Evolutionary conservation across 2,113 vertebrate species (phyloP), one percentile per base, ranked within the genome.

Genomic region (Phaethornis superciliosus): DNA sequence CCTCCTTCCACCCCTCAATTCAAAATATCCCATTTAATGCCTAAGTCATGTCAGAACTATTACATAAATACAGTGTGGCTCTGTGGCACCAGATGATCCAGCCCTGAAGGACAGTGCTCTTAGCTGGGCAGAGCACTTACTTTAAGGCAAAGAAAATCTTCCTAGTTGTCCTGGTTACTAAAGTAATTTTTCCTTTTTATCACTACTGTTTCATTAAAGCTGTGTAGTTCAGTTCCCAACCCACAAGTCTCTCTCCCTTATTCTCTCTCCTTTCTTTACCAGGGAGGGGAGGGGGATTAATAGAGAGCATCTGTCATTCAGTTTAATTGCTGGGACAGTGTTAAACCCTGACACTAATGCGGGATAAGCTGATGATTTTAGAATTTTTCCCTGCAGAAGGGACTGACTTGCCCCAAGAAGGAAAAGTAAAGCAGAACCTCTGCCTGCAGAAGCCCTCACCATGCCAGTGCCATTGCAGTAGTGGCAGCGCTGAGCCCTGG

Each of bases 401-500:
- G n/a, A 18, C 27, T 6, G 65, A 40, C 15, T 52, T 13, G 30
- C 5, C 60, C 58, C 24, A 9, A 1, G 9, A 47, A 85, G 24
- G 54, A 21, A 17, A 84, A 64, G 18, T 63, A 15, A 14, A 81
- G 64, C 51, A 76, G 24, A 49, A 18, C 4, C 22, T 9, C 27
- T 22, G 58, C 15, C 69, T 75, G 44, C 17, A 40, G 15, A 6
- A 5, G 13, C 9, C 18, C 98, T 98, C 54, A 99, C 99, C 99
- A 99, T 99, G 97, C 99, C 99, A 0, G 99, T 99, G 92, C 99
- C 99, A 0, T 97, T 98, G 79, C 99, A 99, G 96, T 98, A 97
- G 95, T 98, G 97, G 81, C 99, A 99, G 90, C 98, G 98, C 97
- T 99, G 98, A 26, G 97, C 94, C 90, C 98, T 99, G 62, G 98